phyloP scores from a whole-genome alignment of 2,888 invertebrate genomes.

The Spatulosminthurus flaviceps region DNA sequence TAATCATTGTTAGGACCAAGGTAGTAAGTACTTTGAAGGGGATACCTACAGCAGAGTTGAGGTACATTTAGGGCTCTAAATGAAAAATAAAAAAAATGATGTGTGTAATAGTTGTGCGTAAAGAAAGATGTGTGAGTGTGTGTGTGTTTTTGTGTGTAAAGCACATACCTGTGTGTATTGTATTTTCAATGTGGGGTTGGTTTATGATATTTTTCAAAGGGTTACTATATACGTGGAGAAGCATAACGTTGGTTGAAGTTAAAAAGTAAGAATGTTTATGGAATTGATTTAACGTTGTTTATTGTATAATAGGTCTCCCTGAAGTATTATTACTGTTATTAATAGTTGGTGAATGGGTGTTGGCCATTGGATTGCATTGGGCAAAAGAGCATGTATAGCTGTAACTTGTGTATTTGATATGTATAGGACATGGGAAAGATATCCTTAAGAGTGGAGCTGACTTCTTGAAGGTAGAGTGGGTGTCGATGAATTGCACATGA shows the following conservation, averaged over 20 bases:
- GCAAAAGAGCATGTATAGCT: neutral
- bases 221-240: too few species aligned
- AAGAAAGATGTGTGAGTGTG: neutral
- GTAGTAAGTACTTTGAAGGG: too few species aligned
- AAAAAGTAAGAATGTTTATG: conserved; percentile 4
- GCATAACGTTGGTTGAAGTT: too few species aligned
- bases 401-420: neutral
- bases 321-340: conserved; percentile 36
- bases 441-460: neutral
- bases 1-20: too few species aligned
- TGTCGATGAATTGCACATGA: conserved; percentile 36
- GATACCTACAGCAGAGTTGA: neutral
- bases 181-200: neutral
- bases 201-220: neutral
- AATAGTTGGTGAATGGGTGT: conserved; percentile 37
- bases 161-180: too few species aligned
- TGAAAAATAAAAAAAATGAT: too few species aligned
- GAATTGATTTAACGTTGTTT: conserved; percentile 37
- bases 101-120: conserved; percentile 11
- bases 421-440: neutral
- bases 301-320: conserved; percentile 30
- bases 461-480: conserved; percentile 47
- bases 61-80: too few species aligned
- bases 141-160: conserved; percentile 2
- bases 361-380: conserved; percentile 27